Percentiles rank a stretch among this genome's conserved stretches.
phyloP scores from a whole-genome alignment of 2,113 vertebrate species.

The Phoenicopterus ruber region DNA sequence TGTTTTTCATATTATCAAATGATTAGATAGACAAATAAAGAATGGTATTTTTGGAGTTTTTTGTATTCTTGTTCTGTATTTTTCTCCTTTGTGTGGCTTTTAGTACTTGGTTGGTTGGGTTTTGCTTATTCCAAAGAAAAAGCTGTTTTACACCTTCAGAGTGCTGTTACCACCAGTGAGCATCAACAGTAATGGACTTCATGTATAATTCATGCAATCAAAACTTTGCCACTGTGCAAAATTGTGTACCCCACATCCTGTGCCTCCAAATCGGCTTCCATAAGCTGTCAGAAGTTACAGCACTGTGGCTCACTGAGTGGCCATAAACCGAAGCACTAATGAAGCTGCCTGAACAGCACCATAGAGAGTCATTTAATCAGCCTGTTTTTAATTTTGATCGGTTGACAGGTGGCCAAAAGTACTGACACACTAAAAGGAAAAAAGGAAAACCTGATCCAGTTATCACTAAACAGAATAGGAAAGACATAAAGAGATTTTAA shows the following conservation, averaged over 20 bases:
- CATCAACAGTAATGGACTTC: slow-evolving; percentile 43
- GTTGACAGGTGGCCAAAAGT: slow-evolving; percentile 63
- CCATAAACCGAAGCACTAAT: slow-evolving; percentile 64
- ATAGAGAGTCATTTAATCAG: slow-evolving; percentile 69
- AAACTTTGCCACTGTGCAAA: slow-evolving; percentile 68
- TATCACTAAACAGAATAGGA: background rate
- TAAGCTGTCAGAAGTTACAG: slow-evolving; percentile 61
- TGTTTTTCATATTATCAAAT: background rate
- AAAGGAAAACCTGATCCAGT: background rate
- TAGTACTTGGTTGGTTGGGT: background rate
- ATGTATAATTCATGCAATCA: slow-evolving; percentile 78
- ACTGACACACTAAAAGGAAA: background rate
- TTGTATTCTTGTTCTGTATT: background rate
- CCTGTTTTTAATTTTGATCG: slow-evolving; percentile 58
- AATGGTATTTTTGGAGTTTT: background rate
- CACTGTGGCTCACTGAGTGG: slow-evolving; percentile 31
- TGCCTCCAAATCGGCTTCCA: slow-evolving; percentile 53
- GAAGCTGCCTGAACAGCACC: slow-evolving; percentile 65
- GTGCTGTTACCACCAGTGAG: slow-evolving; percentile 15
- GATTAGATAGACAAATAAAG: background rate
- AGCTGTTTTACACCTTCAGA: slow-evolving; percentile 10
- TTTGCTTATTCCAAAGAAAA: background rate
- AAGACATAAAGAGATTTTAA: slow-evolving; percentile 54
- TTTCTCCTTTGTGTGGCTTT: background rate
- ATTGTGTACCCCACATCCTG: slow-evolving; percentile 61